Percentiles rank a stretch among this genome's conserved stretches.
Conservation (phyloP, 2,797 vertebrate genomes). For the Diplodus puntazzo region DNA sequence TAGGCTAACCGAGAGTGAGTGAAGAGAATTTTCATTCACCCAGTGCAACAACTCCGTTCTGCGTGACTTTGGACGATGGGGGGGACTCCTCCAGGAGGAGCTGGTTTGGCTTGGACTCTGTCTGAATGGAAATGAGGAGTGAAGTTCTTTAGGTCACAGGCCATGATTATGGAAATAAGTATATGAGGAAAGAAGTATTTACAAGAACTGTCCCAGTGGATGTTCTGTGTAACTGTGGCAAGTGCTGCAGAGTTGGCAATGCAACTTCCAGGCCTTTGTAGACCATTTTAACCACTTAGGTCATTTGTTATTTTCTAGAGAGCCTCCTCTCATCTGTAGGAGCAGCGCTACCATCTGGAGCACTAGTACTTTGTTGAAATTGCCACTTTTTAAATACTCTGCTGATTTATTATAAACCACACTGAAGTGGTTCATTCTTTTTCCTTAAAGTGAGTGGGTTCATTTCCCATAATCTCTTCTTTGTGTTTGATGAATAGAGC, state of each 20-base stretch:
- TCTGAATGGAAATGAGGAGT: slow-evolving; percentile 53
- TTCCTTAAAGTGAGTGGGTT: slow-evolving; percentile 32
- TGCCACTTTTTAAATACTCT: slow-evolving; percentile 31
- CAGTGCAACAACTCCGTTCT: slow-evolving; percentile 2
- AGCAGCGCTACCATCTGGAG: slow-evolving; percentile 24
- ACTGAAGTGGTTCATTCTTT: slow-evolving; percentile 43
- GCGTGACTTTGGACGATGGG: not conserved
- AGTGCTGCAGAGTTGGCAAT: slow-evolving; percentile 14
- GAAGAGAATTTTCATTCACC: not conserved
- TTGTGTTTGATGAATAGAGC: not conserved
- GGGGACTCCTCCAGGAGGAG: slow-evolving; percentile 9
- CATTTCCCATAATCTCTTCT: slow-evolving; percentile 11
- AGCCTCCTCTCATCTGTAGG: slow-evolving; percentile 37
- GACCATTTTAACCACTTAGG: slow-evolving; percentile 44
- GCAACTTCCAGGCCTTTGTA: slow-evolving; percentile 31
- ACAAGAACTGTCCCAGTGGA: slow-evolving; percentile 39
- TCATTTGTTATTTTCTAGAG: slow-evolving; percentile 52
- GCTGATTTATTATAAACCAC: slow-evolving; percentile 54
- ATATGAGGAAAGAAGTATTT: slow-evolving; percentile 40
- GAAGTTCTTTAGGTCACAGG: slow-evolving; percentile 47
- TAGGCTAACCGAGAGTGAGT: not conserved
- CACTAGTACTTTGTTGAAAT: slow-evolving; percentile 44
- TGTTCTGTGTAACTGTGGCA: slow-evolving; percentile 51
- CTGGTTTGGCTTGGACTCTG: slow-evolving; percentile 35
- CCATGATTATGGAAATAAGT: slow-evolving; percentile 55